These are phyloP conservation scores for Brachyhypopomus occidentalis DNA, from an alignment of 2,113 vertebrate species.

Conservation along the genomic window DNA sequence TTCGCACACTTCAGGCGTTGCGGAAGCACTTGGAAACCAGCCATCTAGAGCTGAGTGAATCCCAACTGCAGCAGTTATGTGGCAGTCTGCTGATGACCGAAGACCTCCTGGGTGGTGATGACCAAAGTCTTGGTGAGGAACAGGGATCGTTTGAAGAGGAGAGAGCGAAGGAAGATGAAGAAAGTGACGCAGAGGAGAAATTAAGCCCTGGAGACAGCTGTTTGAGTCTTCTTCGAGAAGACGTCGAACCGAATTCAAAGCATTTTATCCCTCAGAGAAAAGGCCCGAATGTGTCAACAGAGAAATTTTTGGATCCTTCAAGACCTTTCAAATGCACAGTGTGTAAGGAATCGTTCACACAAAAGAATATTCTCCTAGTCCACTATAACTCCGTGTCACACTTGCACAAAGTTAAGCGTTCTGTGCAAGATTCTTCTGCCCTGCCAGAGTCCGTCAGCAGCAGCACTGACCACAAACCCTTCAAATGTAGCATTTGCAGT, in stretches of 20 bases:
- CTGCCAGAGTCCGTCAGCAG: conserved; percentile 86
- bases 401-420: conserved; percentile 93
- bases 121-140: conserved; percentile 84
- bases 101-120: conserved; percentile 82
- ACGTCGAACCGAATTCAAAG: conserved; percentile 84
- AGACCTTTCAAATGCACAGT: conserved; percentile 97
- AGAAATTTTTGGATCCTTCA: conserved; percentile 95
- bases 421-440: conserved; percentile 88
- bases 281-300: conserved; percentile 92
- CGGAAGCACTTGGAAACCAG: conserved; percentile 97
- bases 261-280: conserved; percentile 84
- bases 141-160: conserved; percentile 88
- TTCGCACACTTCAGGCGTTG: conserved; percentile 94
- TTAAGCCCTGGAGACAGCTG: conserved; percentile 82
- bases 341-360: conserved; percentile 97
- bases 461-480: conserved; percentile 93
- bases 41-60: conserved; percentile 87
- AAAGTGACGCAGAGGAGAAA: conserved; percentile 85
- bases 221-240: conserved; percentile 77
- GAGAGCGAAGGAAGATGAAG: conserved; percentile 83
- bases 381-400: conserved; percentile 99
- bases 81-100: conserved; percentile 83
- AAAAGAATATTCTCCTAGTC: conserved; percentile 97
- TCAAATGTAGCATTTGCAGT: conserved; percentile 92
- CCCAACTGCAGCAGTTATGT: conserved; percentile 89